Conservation (phyloP, 1,140 invertebrate genomes). For the Ostrea denselamellosa region DNA sequence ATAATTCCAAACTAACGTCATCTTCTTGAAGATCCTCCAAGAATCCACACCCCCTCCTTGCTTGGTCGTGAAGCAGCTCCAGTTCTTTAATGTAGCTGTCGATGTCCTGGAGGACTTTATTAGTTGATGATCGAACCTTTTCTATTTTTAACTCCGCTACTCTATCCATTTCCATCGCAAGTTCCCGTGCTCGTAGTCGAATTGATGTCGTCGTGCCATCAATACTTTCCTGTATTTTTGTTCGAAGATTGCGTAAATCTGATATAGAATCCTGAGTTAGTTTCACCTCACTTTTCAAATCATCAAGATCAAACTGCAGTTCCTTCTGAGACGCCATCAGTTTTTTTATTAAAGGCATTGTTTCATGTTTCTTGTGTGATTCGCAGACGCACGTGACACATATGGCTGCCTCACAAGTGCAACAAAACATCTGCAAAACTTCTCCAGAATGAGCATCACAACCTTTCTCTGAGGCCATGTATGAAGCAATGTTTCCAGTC, state of each 20-base stretch:
- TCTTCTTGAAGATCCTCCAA: constrained; percentile 69
- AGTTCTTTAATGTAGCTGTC: constrained; percentile 62
- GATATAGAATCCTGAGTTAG: constrained; percentile 49
- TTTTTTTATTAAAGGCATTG: constrained; percentile 67
- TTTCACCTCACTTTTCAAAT: constrained; percentile 57
- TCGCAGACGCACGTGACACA: constrained; percentile 70
- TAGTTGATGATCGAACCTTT: constrained; percentile 51
- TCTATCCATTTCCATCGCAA: constrained; percentile 59
- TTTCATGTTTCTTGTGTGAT: constrained; percentile 66
- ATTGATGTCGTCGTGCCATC: constrained; percentile 56
- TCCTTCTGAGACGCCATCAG: constrained; percentile 59
- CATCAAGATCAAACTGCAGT: constrained; percentile 67
- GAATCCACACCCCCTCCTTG: constrained; percentile 65
- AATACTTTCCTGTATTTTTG: constrained; percentile 50
- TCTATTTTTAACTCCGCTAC: constrained; percentile 60
- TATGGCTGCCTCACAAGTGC: constrained; percentile 64
- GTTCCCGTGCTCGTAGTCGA: constrained; percentile 55
- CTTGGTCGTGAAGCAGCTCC: constrained; percentile 57
- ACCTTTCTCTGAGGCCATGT: constrained; percentile 59
- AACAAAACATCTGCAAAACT: constrained; percentile 69
- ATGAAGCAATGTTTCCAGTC: constrained; percentile 53
- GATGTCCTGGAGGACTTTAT: constrained; percentile 55
- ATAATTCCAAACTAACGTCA: constrained; percentile 71
- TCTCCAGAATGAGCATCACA: constrained; percentile 67
- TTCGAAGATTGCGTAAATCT: constrained; percentile 59